Conservation (phyloP, 2,888 invertebrate genomes). For the Campaea margaritaria region DNA sequence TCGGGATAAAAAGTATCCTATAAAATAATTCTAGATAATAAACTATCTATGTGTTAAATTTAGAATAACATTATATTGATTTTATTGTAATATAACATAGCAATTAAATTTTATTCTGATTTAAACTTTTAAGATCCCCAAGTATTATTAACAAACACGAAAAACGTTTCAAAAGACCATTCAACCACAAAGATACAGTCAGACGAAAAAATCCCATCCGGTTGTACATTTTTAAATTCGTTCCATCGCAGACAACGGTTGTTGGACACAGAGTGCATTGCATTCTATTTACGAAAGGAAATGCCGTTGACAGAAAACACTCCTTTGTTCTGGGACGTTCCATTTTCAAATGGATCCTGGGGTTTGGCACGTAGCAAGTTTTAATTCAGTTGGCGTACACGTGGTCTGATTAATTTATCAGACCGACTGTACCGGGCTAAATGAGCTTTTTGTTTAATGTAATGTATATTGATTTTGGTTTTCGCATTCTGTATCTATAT, state of each 20-base stretch:
- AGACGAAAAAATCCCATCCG: conserved; percentile 49
- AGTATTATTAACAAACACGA: conserved; percentile 12
- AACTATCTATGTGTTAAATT: too few relatives aligned
- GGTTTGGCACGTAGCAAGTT: conserved; percentile 46
- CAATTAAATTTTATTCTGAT: too few relatives aligned
- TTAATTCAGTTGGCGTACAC: conserved; percentile 43
- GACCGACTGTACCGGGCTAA: conserved; percentile 26
- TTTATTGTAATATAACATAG: too few relatives aligned
- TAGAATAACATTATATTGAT: too few relatives aligned
- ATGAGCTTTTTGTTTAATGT: neutral
- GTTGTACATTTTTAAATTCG: conserved; percentile 57
- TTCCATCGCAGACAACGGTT: conserved; percentile 56
- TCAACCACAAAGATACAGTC: conserved; percentile 46
- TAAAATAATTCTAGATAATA: too few relatives aligned
- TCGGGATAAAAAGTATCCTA: too few relatives aligned
- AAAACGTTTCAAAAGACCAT: conserved; percentile 28
- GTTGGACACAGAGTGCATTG: conserved; percentile 58
- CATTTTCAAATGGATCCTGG: conserved; percentile 42
- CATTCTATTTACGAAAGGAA: conserved; percentile 76
- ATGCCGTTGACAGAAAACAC: conserved; percentile 76
- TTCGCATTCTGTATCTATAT: too few relatives aligned
- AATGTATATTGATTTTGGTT: neutral
- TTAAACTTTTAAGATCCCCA: too few relatives aligned
- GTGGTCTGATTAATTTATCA: conserved; percentile 43
- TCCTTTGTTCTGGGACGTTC: conserved; percentile 68